Percentiles rank a stretch among this genome's conserved stretches.
phyloP scores from a whole-genome alignment of 2,888 invertebrate genomes.

The Theretra japonica region DNA sequence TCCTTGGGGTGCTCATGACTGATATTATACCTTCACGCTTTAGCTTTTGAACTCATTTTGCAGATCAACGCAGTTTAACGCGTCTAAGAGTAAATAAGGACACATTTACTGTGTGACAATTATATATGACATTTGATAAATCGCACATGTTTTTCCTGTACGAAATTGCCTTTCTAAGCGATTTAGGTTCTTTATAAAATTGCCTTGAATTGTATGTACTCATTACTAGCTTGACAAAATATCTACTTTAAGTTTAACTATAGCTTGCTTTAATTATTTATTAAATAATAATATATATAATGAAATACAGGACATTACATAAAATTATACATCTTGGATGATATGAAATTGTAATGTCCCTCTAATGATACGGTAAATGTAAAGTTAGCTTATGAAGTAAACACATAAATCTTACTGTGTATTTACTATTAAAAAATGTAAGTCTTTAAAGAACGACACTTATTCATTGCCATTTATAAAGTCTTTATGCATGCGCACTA shows the following conservation, averaged over 20 bases:
- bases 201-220: not conserved
- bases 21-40: conserved; percentile 12
- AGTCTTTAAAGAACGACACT: not conserved
- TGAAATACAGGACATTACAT: not conserved
- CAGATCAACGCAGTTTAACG: not conserved
- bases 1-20: not conserved
- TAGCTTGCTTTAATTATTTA: too few relatives aligned
- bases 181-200: not conserved
- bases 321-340: not conserved
- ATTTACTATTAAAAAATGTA: not conserved
- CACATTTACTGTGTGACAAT: not conserved
- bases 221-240: not conserved
- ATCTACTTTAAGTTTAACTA: not conserved
- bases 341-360: not conserved
- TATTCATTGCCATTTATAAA: conserved; percentile 24
- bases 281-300: not conserved
- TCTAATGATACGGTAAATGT: not conserved
- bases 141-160: not conserved
- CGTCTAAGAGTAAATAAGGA: not conserved
- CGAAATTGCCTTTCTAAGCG: not conserved
- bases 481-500: conserved; percentile 35
- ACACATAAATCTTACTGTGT: not conserved
- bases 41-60: conserved; percentile 13
- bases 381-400: not conserved
- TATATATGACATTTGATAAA: not conserved